Evolutionary conservation across 2,797 vertebrate species (phyloP), one percentile per base, ranked within the genome.

Genomic region (Remorina albescens): DNA sequence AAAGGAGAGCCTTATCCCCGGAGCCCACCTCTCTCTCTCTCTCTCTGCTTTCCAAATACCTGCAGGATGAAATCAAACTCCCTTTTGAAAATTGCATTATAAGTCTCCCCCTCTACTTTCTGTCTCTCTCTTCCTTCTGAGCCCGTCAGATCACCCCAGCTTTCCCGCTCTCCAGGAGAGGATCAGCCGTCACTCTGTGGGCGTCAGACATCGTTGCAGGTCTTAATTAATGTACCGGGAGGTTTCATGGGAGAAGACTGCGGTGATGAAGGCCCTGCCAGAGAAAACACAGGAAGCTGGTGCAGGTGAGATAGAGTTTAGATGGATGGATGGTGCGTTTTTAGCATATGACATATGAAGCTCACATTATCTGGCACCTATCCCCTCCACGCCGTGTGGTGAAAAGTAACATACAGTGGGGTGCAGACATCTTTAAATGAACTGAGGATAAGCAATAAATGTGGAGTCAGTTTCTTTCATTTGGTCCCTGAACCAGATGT

Each of bases 11-110:
- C 63, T 83, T 76, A 82, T 86, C 81, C 87, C 70, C 5, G 39
- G 64, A 86, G 87, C 65, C 72, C 62, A 54, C 66, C 67, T 59
- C 47, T 57, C 47, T 13, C n/a, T n/a, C n/a, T n/a, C n/a, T n/a
- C 63, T 61, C 54, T 58, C 32, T 58, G 42, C 74, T 64, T 72
- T 80, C 75, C 83, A 90, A 89, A 92, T 92, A 90, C 88, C 88
- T 91, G 83, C 74, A 76, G 84, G 85, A 92, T 88, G 84, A 91
- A 92, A 88, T 91, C 89, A 85, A 92, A 83, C 81, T 55, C 84
- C 73, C 61, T 58, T 81, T 83, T 72, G 60, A 75, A 85, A 87
- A 83, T 83, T 66, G 39, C 65, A 67, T 85, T 75, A 41, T 58
- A 58, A 51, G 64, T 70, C 74, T 50, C 62, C 7, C 63, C 58